These are phyloP conservation scores for Rallus crepitans DNA, from an alignment of 2,797 vertebrate genomes.

Conservation along the genomic window DNA sequence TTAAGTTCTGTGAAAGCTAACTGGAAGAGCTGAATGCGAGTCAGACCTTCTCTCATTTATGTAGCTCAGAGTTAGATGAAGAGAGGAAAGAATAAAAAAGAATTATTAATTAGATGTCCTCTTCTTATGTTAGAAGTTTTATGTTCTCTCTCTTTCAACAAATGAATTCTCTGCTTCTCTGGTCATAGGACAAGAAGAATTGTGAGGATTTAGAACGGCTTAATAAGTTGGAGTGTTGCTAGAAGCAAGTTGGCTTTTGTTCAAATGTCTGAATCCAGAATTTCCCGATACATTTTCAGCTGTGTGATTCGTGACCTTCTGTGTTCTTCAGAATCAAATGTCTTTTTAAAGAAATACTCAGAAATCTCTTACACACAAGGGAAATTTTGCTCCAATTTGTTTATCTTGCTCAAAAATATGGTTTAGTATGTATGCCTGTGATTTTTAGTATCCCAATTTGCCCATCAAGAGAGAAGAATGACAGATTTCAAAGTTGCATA, in stretches of 20 bases:
- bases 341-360: neutral
- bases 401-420: neutral
- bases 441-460: neutral
- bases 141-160: neutral
- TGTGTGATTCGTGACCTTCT: neutral
- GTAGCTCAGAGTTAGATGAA: neutral
- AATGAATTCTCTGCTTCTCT: neutral
- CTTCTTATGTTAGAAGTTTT: neutral
- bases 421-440: neutral
- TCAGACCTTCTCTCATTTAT: constrained; percentile 6
- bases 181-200: neutral
- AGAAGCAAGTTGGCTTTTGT: neutral
- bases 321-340: neutral
- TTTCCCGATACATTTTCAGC: neutral
- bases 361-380: neutral
- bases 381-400: neutral
- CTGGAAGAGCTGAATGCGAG: neutral
- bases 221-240: neutral
- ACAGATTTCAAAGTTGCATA: neutral
- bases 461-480: neutral
- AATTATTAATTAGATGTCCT: neutral
- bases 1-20: constrained; percentile 13
- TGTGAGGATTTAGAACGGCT: neutral
- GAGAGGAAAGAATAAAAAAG: neutral
- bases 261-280: neutral